Evolutionary conservation across 2,797 vertebrate species (phyloP).

Genomic region (Strix occidentalis): DNA sequence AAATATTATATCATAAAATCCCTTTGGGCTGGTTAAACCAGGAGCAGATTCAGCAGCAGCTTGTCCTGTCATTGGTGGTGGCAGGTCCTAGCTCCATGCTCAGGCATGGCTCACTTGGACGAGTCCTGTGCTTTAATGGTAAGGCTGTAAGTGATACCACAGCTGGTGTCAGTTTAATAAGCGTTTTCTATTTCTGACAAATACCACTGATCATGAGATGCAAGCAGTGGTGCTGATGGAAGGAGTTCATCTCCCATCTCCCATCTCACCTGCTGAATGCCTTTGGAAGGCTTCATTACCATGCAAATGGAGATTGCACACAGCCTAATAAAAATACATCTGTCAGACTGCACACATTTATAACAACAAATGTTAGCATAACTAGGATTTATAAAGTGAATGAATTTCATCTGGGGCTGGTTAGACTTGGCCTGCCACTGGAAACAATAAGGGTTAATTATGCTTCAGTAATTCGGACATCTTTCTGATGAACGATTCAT

Average conservation of each 20-base stretch:
- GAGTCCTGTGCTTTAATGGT: not conserved
- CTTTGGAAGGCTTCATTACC: constrained; percentile 19
- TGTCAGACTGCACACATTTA: not conserved
- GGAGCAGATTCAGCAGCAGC: not conserved
- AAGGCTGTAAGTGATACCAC: not conserved
- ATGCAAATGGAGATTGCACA: constrained; percentile 32
- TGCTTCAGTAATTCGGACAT: not conserved
- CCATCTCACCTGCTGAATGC: not conserved
- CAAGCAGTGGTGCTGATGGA: not conserved
- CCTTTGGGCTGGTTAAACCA: not conserved
- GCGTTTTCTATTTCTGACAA: not conserved
- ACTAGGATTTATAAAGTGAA: not conserved
- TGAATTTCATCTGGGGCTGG: not conserved
- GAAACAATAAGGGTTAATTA: constrained; percentile 23
- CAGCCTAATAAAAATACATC: constrained; percentile 12
- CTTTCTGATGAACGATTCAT: not conserved
- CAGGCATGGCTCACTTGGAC: not conserved
- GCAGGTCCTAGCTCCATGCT: not conserved
- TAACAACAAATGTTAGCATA: not conserved
- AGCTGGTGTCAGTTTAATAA: not conserved
- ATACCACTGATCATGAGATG: not conserved
- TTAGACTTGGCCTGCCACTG: not conserved
- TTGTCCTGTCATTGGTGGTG: not conserved
- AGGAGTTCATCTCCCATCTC: not conserved
- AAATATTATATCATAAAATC: not conserved